Evolutionary conservation across 92 coral and sea anemone species (phyloP), one percentile per base, ranked within the genome.

Genomic region (Isaurus tuberculatus): DNA sequence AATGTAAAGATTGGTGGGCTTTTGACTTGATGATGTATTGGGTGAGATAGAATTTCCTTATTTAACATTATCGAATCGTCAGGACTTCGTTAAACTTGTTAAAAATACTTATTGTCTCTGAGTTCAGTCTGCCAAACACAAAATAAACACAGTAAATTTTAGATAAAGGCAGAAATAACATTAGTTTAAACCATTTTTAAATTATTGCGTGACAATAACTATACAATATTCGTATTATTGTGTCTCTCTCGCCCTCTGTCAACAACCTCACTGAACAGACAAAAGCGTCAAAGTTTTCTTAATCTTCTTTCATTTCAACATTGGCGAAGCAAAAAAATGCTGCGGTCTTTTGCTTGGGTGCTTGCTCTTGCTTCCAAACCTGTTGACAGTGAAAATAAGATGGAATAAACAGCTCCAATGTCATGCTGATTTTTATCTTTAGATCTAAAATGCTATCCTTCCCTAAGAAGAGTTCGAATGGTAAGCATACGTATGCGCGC

Each of bases 281-380:
- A n/a, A 57, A 14, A 9, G 19, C 5, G 5, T 3, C 46, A 33
- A 2, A 11, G 22, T 29, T 53, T 20, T n/a, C 13, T 32, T 46
- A 20, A 48, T 42, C 66, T 13, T 31, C 26, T 31, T 74, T 74
- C 67, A 96, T 83, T 96, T 97, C 61, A 94, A 63, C 98, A 92
- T 97, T 48, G 99, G 99, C 49, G 99, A 97, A 30, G 95, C 90
- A 86, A 97, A 97, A 88, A 97, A 97, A 72, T 97, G 99, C 6
- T 94, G 90, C 9, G 99, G 99, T 87, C 99, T 89, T 86, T 91
- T 94, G 85, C 46, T 92, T 0, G 98, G 97, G 64, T 89, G 92
- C 70, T 97, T 97, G 84, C 97, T 94, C 88, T 97, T 97, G 89
- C 99, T 97, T 77, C 97, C 99, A 83, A 97, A 97, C 79, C 99